Evolutionary conservation across 2,113 vertebrate species (phyloP), one percentile per base, ranked within the genome.

Genomic region (Orthochromis indermauri): DNA sequence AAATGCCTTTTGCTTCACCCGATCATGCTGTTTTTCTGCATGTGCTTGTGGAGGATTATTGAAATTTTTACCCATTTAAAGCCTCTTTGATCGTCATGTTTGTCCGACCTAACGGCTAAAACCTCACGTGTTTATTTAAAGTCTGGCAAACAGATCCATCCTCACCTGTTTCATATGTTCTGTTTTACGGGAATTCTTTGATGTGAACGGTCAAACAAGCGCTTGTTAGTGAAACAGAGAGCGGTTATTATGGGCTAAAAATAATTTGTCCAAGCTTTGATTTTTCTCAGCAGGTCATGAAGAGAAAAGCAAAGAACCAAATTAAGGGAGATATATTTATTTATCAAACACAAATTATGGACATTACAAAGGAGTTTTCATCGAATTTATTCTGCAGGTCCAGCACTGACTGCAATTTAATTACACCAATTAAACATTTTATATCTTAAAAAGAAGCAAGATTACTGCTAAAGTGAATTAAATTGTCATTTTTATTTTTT

Each of bases 121-220:
- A 26, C 51, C 10, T 81, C 49, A 47, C 3, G 5, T 26, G 8
- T 47, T 51, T 71, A 71, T 63, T 81, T 73, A 19, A 45, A 54
- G 14, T 68, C 59, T 55, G 84, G 59, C 78, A 81, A 81, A 16
- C 61, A 57, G 35, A 33, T 35, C 19, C 31, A 14, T 5, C 35
- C 1, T 66, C n/a, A 10, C 73, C 14, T 57, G 61, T 26, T 86
- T 81, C 28, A 78, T 31, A 49, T 49, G 4, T 78, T 78, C 71
- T 19, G 71, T 31, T 78, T 31, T 78, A 13, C 0, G 0, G 42
- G 40, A 76, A 47, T 11, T 76, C 42, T 76, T 47, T 49, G 42
- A 76, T 9, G 42, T 47, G 6, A 47, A 28, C 16, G 0, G 42
- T 28, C 42, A 31, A 49, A 76, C 24, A 49, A 10, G 24, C 24